A percentile compares a stretch with the other conserved stretches of the same genome.
Evolutionary conservation across 2,113 vertebrate species (phyloP).

Genomic region (Colossoma macropomum): DNA sequence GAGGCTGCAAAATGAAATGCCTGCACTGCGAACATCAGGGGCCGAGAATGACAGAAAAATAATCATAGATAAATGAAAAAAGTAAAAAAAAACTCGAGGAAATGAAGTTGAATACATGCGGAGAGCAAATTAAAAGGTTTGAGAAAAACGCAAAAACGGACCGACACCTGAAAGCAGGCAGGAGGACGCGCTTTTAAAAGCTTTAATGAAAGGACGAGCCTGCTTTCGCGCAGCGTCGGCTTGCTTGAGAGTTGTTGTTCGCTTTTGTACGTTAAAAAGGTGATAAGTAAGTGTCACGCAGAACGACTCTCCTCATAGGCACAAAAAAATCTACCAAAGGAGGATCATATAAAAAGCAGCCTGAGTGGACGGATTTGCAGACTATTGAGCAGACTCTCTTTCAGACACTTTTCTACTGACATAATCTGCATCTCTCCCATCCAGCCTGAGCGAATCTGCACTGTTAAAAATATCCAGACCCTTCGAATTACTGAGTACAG

Average conservation of each 20-base stretch:
- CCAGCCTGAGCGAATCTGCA: too few relatives aligned
- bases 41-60: slow-evolving; percentile 58
- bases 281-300: slow-evolving; percentile 11
- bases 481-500: too few relatives aligned
- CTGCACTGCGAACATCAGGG: slow-evolving; percentile 43
- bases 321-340: not conserved
- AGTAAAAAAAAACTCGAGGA: slow-evolving; percentile 4
- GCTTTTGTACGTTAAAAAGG: slow-evolving; percentile 6
- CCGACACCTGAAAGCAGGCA: not conserved
- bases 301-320: slow-evolving; percentile 4
- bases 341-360: not conserved
- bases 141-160: not conserved
- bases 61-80: slow-evolving; percentile 59
- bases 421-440: not conserved
- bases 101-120: slow-evolving; percentile 51
- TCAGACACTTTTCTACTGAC: not conserved
- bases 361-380: not conserved
- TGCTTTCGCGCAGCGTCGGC: not conserved
- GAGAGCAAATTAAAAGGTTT: slow-evolving; percentile 30
- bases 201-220: not conserved
- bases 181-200: slow-evolving; percentile 14
- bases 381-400: not conserved
- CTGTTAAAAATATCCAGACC: too few relatives aligned
- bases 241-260: slow-evolving; percentile 28
- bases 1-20: slow-evolving; percentile 67